Percentiles rank a stretch among this genome's conserved stretches.
phyloP scores from a whole-genome alignment of 2,888 invertebrate genomes.

The Boloria selene region DNA sequence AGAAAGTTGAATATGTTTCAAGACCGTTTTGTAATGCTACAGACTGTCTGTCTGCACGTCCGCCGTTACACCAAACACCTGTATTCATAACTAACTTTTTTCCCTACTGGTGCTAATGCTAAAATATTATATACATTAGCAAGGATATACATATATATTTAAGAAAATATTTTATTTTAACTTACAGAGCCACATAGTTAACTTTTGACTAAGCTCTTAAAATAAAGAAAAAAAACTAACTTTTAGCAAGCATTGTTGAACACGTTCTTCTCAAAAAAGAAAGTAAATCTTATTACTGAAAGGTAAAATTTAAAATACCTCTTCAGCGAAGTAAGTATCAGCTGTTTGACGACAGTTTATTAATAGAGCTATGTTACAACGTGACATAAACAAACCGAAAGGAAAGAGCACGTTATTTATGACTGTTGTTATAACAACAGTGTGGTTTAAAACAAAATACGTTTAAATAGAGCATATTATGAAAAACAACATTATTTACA shows the following conservation, averaged over 20 bases:
- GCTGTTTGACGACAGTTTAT: conserved; percentile 17
- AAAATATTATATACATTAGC: no score
- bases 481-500: not conserved
- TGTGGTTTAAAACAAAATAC: not conserved
- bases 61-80: not conserved
- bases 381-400: conserved; percentile 14
- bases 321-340: not conserved
- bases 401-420: not conserved
- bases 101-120: no score
- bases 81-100: no score
- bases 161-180: no score
- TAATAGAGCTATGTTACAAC: conserved; percentile 9
- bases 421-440: not conserved
- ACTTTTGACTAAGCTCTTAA: no score
- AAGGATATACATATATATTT: no score
- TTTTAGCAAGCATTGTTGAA: not conserved
- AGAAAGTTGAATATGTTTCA: conserved; percentile 44
- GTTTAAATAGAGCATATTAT: not conserved
- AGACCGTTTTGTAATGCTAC: conserved; percentile 26
- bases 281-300: not conserved
- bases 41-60: conserved; percentile 35
- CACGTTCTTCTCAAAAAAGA: not conserved
- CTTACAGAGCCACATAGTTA: no score
- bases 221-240: no score
- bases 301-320: not conserved